Percentiles rank a stretch among this genome's conserved stretches.
Conservation (phyloP, 2,113 vertebrate species). For the Anas platyrhynchos region DNA sequence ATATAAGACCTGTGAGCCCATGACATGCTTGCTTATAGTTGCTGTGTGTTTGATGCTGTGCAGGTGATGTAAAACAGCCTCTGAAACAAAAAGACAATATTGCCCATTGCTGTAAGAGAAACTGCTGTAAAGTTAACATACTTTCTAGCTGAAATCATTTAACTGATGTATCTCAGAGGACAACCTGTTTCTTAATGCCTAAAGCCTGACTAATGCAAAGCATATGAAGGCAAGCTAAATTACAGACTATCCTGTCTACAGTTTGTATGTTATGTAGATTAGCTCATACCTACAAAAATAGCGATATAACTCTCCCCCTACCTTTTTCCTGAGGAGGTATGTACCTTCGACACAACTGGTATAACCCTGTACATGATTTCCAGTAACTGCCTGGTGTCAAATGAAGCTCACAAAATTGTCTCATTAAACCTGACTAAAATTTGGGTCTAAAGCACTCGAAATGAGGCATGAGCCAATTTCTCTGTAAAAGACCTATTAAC, state of each 20-base stretch:
- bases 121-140: neutral
- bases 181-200: neutral
- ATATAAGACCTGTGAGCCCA: neutral
- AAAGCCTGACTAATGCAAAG: neutral
- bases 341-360: neutral
- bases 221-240: neutral
- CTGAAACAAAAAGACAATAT: neutral
- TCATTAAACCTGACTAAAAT: conserved; percentile 44
- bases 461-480: conserved; percentile 22
- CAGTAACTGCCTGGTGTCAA: conserved; percentile 14
- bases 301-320: neutral
- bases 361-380: neutral
- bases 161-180: neutral
- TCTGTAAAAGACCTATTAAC: conserved; percentile 7
- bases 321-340: neutral
- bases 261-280: neutral
- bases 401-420: conserved; percentile 16
- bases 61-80: neutral
- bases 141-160: neutral
- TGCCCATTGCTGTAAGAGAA: neutral
- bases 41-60: fast-evolving
- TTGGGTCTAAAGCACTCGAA: conserved; percentile 24
- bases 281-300: neutral
- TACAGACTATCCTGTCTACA: neutral
- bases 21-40: neutral